Evolutionary conservation across 2,888 invertebrate species (phyloP), one percentile per base, ranked within the genome.

Genomic region (Cacoxenus indagator): DNA sequence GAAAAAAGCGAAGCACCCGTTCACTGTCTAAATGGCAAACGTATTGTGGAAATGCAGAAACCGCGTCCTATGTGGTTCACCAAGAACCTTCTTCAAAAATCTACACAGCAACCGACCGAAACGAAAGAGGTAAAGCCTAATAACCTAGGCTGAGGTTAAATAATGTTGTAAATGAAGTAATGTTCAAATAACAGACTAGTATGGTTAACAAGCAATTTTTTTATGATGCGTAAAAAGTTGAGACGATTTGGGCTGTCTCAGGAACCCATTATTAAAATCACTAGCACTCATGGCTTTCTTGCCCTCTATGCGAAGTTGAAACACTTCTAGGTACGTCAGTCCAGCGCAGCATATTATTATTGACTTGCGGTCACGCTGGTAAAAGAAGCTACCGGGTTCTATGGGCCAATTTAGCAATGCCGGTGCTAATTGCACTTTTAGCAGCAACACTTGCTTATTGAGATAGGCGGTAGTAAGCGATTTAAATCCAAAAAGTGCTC

Each of bases 41-140:
- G 94, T 77, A 91, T 97, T 72, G 92, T 98, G 17, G 96, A 97
- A 89, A 91, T 96, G 91, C 90, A 93, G 59, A 96, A 95, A 85
- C 91, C 93, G 68, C 90, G 97, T 72, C 97, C 97, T 4, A 88
- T 91, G 48, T 98, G 97, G 96, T 98, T 97, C 84, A 92, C 94
- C 75, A 92, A 92, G 80, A 96, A 96, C 88, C 90, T 97, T 64
- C 88, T 96, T 22, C 93, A 96, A 84, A 92, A 93, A 84, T 91
- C 93, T 0, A 94, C 95, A 19, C 92, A 94, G 77, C 91, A 92
- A 74, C 90, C 92, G 48, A 74, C 82, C 0, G 78, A 78, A 45
- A 91, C 93, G 0, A 93, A 91, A 74, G 93, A 94, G 87, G 91
- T 93, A 0, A 94, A 94, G 86, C 93, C 94, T 43, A 91, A 91